Evolutionary conservation across 1,140 invertebrate species (phyloP).

Genomic region (Aphelenchoides fujianensis): DNA sequence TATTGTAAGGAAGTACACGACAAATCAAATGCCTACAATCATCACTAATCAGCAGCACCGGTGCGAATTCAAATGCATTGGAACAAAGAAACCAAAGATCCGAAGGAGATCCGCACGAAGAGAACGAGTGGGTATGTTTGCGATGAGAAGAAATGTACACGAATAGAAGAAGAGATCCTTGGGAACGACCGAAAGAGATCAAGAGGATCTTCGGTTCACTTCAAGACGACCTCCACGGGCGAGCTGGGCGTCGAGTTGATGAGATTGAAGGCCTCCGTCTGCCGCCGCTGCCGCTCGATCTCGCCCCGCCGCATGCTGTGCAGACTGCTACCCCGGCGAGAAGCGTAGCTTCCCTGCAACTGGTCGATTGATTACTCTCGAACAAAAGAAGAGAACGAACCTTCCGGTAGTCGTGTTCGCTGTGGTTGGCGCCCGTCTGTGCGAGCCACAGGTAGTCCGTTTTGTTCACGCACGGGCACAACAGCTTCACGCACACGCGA

Average conservation of each 20-base stretch:
- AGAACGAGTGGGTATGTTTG: too few species aligned
- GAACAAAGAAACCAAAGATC: too few species aligned
- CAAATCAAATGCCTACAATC: too few species aligned
- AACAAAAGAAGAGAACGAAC: not conserved
- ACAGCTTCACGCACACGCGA: conserved; percentile 31
- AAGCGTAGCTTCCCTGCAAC: conserved; percentile 14
- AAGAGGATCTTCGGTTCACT: too few species aligned
- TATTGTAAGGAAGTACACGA: too few species aligned
- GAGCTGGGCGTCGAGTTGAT: not conserved
- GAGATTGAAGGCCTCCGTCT: conserved; percentile 10
- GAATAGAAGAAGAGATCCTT: too few species aligned
- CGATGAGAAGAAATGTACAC: too few species aligned
- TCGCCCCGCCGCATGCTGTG: not conserved
- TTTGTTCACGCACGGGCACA: conserved; percentile 38
- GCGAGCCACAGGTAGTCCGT: conserved; percentile 10
- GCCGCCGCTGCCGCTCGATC: not conserved
- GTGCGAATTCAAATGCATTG: too few species aligned
- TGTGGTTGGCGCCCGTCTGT: not conserved
- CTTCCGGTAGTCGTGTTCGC: conserved; percentile 22
- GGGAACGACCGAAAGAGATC: too few species aligned
- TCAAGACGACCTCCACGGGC: not conserved
- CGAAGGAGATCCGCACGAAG: too few species aligned
- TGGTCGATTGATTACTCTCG: not conserved
- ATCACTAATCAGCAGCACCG: too few species aligned
- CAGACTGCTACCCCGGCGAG: not conserved